A percentile compares a stretch with the other conserved stretches of the same genome.
Evolutionary conservation across 2,888 invertebrate species (phyloP).

Genomic region (Disparrhopalites patrizii): DNA sequence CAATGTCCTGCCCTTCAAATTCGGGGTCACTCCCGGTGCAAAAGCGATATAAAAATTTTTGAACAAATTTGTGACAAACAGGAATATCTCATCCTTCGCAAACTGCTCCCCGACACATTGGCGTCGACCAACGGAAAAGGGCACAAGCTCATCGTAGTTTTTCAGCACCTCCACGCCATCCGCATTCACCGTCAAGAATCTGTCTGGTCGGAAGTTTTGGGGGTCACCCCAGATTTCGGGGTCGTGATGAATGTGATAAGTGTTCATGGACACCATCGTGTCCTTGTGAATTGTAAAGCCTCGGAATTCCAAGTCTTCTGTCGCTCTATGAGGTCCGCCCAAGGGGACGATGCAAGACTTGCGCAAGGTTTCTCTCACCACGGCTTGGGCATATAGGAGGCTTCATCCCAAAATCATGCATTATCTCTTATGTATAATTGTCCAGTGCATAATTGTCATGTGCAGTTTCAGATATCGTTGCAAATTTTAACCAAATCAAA

Average conservation of each 20-base stretch:
- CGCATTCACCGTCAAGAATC: constrained; percentile 18
- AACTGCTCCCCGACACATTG: constrained; percentile 26
- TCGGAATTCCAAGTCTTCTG: constrained; percentile 21
- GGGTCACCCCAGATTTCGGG: constrained; percentile 26
- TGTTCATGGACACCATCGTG: constrained; percentile 21
- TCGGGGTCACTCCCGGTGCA: neutral
- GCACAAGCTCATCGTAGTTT: constrained; percentile 5
- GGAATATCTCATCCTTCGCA: constrained; percentile 26
- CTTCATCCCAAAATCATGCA: no score
- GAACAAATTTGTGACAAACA: constrained; percentile 26
- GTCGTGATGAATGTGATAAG: constrained; percentile 23
- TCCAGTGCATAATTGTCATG: no score
- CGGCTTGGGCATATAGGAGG: constrained; percentile 24
- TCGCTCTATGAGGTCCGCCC: constrained; percentile 17
- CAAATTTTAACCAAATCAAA: no score
- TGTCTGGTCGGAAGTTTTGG: constrained; percentile 24
- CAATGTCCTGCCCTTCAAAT: neutral
- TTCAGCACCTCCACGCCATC: constrained; percentile 8
- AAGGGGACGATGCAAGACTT: constrained; percentile 18
- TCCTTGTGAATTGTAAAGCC: constrained; percentile 27
- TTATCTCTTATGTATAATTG: no score
- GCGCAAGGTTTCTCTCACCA: constrained; percentile 17
- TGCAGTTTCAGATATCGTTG: no score
- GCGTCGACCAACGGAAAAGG: constrained; percentile 19
- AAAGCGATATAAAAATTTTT: constrained; percentile 14